phyloP scores from a whole-genome alignment of 2,797 vertebrate species.

The Acanthurus tractus region DNA sequence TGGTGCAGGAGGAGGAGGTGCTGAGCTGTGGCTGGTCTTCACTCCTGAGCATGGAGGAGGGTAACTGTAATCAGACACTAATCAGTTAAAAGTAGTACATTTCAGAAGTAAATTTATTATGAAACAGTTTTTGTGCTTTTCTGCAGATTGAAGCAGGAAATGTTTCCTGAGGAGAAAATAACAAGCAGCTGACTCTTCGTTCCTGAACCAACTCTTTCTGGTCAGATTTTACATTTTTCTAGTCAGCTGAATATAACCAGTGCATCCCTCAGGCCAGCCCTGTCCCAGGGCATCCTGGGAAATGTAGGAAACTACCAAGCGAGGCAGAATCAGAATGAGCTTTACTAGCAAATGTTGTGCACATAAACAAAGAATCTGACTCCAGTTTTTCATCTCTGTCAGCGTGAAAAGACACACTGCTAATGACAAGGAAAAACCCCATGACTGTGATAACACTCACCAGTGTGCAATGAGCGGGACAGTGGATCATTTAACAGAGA shows the following conservation, averaged over 20 bases:
- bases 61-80: not conserved
- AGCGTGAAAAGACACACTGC: no score
- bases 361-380: no score
- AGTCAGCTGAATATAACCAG: slow-evolving; percentile 9
- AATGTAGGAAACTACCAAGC: slow-evolving; percentile 37
- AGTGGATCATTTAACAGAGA: no score
- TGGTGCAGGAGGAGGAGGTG: no score
- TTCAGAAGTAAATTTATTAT: not conserved
- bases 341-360: not conserved
- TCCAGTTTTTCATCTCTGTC: no score
- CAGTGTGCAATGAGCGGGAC: no score
- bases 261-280: not conserved
- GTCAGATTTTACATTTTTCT: not conserved
- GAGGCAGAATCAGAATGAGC: slow-evolving; percentile 13
- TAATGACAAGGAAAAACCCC: no score
- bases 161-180: slow-evolving; percentile 12
- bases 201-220: not conserved
- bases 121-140: slow-evolving; percentile 4
- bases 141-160: slow-evolving; percentile 36
- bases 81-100: not conserved
- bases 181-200: slow-evolving; percentile 44
- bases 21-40: no score
- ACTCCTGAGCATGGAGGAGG: no score
- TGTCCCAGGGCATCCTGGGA: slow-evolving; percentile 44
- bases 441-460: no score